A percentile compares a stretch with the other conserved stretches of the same genome.
Conservation (phyloP, 2,888 invertebrate species). For the Cryptophagus acutangulus region DNA sequence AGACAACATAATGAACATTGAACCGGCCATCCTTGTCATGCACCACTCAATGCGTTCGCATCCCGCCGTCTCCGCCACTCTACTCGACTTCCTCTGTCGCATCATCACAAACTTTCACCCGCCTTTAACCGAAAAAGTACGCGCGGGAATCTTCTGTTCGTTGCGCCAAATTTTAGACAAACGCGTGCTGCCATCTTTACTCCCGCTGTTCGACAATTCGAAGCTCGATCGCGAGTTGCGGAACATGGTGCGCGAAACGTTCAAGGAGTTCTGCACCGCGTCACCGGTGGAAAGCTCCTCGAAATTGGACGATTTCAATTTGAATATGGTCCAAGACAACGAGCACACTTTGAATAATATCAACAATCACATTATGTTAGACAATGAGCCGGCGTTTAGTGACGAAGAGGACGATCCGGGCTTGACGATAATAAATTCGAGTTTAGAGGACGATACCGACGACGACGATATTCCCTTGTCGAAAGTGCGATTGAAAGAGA, state of each 20-base stretch:
- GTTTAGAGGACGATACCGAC: conserved; percentile 60
- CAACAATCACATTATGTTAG: conserved; percentile 50
- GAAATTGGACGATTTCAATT: conserved; percentile 46
- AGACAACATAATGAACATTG: conserved; percentile 94
- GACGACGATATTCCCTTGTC: conserved; percentile 75
- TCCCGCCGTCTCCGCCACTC: conserved; percentile 83
- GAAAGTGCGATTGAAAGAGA: conserved; percentile 65
- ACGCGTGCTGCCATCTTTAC: conserved; percentile 80
- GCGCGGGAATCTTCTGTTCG: conserved; percentile 76
- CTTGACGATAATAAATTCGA: conserved; percentile 39
- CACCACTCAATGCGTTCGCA: conserved; percentile 89
- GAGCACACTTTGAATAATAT: conserved; percentile 24
- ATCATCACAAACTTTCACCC: conserved; percentile 86
- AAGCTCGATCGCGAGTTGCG: conserved; percentile 81
- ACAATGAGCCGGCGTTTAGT: conserved; percentile 73
- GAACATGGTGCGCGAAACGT: conserved; percentile 81
- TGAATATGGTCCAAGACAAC: too few relatives aligned
- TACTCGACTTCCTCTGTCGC: conserved; percentile 87
- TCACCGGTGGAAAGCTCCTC: conserved; percentile 50
- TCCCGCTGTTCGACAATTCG: conserved; percentile 81
- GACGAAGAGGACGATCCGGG: conserved; percentile 74
- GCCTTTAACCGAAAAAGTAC: conserved; percentile 70
- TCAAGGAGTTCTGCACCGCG: conserved; percentile 75
- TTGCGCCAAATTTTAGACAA: conserved; percentile 84
- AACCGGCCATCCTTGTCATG: conserved; percentile 91